Percentiles rank a stretch among this genome's conserved stretches.
phyloP scores from a whole-genome alignment of 1,140 invertebrate genomes.

The Bicyclus anynana region DNA sequence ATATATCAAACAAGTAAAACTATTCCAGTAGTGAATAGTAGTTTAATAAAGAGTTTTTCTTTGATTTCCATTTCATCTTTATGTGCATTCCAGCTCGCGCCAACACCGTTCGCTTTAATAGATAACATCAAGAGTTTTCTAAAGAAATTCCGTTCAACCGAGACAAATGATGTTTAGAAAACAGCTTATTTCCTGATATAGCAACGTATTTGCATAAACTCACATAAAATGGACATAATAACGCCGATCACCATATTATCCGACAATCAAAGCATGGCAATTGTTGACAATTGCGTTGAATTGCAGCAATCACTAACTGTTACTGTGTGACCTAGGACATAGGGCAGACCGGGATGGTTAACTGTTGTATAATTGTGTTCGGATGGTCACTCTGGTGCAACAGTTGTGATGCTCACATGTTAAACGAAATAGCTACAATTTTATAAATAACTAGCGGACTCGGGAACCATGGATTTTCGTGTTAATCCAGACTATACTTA shows the following conservation, averaged over 20 bases:
- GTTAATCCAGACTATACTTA: too few relatives aligned
- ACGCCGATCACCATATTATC: conserved; percentile 27
- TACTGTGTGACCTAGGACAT: conserved; percentile 18
- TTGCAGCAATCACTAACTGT: conserved; percentile 32
- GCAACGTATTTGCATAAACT: conserved; percentile 25
- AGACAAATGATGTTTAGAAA: neutral
- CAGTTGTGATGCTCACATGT: too few relatives aligned
- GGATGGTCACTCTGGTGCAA: neutral
- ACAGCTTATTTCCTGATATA: conserved; percentile 6
- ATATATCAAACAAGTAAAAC: too few relatives aligned
- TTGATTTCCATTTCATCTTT: too few relatives aligned
- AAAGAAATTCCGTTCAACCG: neutral
- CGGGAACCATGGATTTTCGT: too few relatives aligned
- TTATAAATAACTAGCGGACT: too few relatives aligned
- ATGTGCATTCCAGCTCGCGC: too few relatives aligned
- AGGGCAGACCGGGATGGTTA: neutral
- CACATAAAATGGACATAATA: conserved; percentile 31
- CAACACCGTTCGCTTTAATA: too few relatives aligned
- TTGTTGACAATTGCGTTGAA: conserved; percentile 57
- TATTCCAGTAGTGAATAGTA: too few relatives aligned
- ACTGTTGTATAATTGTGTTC: neutral
- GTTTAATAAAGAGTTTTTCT: too few relatives aligned
- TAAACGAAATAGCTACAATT: too few relatives aligned
- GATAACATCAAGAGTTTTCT: neutral
- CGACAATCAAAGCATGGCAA: conserved; percentile 30